phyloP scores from a whole-genome alignment of 2,797 vertebrate genomes.

The Malurus leucopterus region DNA sequence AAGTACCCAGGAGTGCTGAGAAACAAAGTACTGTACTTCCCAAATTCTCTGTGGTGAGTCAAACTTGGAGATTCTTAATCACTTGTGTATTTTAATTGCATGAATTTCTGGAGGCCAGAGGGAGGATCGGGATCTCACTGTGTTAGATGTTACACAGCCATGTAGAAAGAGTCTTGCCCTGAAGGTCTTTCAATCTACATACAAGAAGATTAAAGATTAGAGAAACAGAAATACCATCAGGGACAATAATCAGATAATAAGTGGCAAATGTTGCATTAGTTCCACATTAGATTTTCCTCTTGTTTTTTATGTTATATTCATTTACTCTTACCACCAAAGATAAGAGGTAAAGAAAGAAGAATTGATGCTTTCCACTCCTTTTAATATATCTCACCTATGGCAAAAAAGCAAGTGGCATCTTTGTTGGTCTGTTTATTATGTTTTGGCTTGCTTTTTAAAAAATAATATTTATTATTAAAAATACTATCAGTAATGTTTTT shows the following conservation, averaged over 20 bases:
- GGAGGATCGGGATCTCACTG: not conserved
- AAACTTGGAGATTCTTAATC: not conserved
- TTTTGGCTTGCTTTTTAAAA: not conserved
- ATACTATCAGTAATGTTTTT: not conserved
- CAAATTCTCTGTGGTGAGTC: not conserved
- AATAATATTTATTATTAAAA: not conserved
- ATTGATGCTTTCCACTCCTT: not conserved
- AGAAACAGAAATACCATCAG: not conserved
- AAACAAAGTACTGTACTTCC: not conserved
- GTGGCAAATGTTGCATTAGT: slow-evolving; percentile 48
- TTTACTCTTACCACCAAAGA: not conserved
- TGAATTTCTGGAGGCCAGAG: not conserved
- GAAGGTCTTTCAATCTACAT: slow-evolving; percentile 33
- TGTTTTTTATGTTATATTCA: slow-evolving; percentile 2
- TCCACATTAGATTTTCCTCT: not conserved
- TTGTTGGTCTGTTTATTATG: not conserved
- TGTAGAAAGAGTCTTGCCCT: not conserved
- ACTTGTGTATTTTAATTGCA: slow-evolving; percentile 18
- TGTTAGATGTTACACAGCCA: not conserved
- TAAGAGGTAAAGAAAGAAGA: slow-evolving; percentile 2
- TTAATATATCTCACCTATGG: not conserved
- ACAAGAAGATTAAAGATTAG: slow-evolving; percentile 40
- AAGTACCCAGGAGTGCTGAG: not conserved
- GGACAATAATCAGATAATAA: slow-evolving; percentile 48
- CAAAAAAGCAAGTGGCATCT: not conserved